Evolutionary conservation across 2,888 invertebrate genomes (phyloP).

Genomic region (Sesamia inferens): DNA sequence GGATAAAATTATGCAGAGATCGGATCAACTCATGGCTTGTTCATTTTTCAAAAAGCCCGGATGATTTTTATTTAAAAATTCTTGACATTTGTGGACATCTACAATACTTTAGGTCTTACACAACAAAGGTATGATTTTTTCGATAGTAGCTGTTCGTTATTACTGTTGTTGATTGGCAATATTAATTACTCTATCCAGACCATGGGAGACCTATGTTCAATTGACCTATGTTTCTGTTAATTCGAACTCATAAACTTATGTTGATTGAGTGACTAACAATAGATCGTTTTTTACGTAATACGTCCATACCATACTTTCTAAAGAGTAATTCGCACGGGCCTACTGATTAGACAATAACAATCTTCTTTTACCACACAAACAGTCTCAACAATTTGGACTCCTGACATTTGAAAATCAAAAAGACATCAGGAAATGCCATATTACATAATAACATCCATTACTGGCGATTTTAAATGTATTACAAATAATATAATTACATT

Average conservation of each 20-base stretch:
- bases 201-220: background rate
- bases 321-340: constrained; percentile 43
- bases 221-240: background rate
- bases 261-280: constrained; percentile 33
- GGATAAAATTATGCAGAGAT: background rate
- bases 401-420: constrained; percentile 50
- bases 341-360: constrained; percentile 44
- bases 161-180: background rate
- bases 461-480: constrained; percentile 36
- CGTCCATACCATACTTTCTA: constrained; percentile 25
- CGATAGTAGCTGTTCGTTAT: no score
- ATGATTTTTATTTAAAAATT: no score
- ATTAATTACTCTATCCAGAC: background rate
- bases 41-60: no score
- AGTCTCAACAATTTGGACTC: constrained; percentile 11
- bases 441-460: constrained; percentile 49
- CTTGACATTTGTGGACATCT: no score
- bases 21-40: no score
- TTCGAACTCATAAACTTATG: constrained; percentile 3
- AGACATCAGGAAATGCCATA: constrained; percentile 52
- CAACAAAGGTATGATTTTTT: background rate
- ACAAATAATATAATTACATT: constrained; percentile 29
- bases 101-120: no score
- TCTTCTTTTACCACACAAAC: constrained; percentile 11
- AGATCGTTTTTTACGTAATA: constrained; percentile 22